Conservation (phyloP, 2,113 vertebrate genomes). For the Syngnathoides biaculeatus region DNA sequence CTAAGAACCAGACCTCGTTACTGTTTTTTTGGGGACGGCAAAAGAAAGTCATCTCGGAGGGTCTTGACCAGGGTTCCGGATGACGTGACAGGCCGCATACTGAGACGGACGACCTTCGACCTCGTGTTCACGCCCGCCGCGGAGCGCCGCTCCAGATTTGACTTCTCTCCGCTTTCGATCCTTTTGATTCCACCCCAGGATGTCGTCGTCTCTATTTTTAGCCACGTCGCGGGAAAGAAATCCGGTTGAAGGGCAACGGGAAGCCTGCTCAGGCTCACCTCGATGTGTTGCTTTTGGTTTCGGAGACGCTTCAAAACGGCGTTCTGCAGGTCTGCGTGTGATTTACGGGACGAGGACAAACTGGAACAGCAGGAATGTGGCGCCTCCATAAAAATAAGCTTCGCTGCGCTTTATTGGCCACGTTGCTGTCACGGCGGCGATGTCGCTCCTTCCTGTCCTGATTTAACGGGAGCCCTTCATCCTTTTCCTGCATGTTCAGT, state of each 20-base stretch:
- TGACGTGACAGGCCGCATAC: neutral
- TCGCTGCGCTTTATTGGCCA: constrained; percentile 56
- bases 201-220: constrained; percentile 22
- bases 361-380: constrained; percentile 57
- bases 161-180: constrained; percentile 15
- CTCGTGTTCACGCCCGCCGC: neutral
- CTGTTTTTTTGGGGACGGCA: no score
- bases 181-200: constrained; percentile 7
- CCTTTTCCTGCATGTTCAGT: neutral
- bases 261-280: constrained; percentile 22
- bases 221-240: constrained; percentile 38
- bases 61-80: neutral
- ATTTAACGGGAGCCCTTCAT: constrained; percentile 11
- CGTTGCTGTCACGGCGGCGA: constrained; percentile 36
- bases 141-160: neutral
- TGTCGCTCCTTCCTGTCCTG: constrained; percentile 22
- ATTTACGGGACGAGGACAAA: constrained; percentile 39
- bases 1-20: no score
- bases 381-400: constrained; percentile 54
- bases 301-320: constrained; percentile 19
- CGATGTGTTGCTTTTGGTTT: constrained; percentile 27
- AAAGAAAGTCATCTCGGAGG: neutral
- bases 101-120: neutral
- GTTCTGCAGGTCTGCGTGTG: neutral
- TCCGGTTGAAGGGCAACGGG: constrained; percentile 35